Conservation (phyloP, 92 coral and sea anemone species). For the Palythoa heliodiscus region DNA sequence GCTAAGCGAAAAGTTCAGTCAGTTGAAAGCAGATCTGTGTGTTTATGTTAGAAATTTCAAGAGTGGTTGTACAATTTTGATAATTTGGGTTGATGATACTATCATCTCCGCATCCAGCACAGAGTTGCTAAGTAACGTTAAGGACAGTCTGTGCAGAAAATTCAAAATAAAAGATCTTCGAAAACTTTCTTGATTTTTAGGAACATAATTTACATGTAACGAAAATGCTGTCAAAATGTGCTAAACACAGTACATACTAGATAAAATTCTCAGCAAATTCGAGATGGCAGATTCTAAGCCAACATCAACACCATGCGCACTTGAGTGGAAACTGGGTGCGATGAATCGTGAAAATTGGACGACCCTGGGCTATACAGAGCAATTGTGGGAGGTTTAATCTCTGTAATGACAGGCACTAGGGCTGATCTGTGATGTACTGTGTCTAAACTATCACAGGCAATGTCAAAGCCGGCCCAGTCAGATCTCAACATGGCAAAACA, state of each 20-base stretch:
- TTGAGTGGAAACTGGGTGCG: conserved; percentile 1
- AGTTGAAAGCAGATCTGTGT: too few species aligned
- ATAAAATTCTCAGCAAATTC: conserved; percentile 26
- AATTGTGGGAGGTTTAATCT: conserved; percentile 33
- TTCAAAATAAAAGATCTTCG: conserved; percentile 65
- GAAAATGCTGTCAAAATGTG: too few species aligned
- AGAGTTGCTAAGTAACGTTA: too few species aligned
- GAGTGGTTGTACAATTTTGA: too few species aligned
- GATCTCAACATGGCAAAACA: too few species aligned
- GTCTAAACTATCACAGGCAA: too few species aligned
- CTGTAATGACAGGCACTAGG: conserved; percentile 25
- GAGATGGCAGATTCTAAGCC: conserved; percentile 25
- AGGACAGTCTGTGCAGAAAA: too few species aligned
- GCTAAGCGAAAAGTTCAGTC: too few species aligned
- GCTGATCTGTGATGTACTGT: conserved; percentile 40
- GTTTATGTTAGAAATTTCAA: too few species aligned
- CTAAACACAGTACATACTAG: conserved; percentile 37
- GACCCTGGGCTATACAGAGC: conserved; percentile 19
- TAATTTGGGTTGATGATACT: too few species aligned
- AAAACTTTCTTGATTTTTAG: conserved; percentile 43
- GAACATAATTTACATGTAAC: conserved; percentile 36
- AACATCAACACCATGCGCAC: neutral
- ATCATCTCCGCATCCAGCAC: too few species aligned
- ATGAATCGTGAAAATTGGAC: neutral
- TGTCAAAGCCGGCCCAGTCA: too few species aligned